Conservation (phyloP, 1,140 invertebrate genomes). For the Propsilocerus akamusi region DNA sequence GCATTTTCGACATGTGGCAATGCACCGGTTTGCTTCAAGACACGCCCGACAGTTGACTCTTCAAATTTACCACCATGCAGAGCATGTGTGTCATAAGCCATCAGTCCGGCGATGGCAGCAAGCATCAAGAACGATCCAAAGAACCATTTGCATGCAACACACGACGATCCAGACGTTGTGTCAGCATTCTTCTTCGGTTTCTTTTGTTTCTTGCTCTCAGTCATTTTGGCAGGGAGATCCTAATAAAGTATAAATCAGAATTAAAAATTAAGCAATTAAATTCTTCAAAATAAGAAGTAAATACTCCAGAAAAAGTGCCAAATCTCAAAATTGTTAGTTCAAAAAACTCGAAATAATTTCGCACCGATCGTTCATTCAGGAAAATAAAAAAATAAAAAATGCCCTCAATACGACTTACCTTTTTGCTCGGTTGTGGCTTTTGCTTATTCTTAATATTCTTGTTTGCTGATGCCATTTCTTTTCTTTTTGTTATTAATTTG, state of each 20-base stretch:
- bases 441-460: not conserved
- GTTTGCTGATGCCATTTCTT: conserved; percentile 9
- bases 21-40: conserved; percentile 37
- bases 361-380: too few species aligned
- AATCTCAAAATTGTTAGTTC: not conserved
- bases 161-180: conserved; percentile 15
- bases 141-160: conserved; percentile 31
- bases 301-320: not conserved
- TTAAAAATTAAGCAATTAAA: not conserved
- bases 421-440: not conserved
- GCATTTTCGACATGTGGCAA: conserved; percentile 35
- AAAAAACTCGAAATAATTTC: not conserved
- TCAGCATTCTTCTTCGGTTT: not conserved
- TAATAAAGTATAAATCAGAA: not conserved
- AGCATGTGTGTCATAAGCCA: conserved; percentile 18
- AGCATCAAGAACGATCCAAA: conserved; percentile 31
- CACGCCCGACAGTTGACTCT: conserved; percentile 26
- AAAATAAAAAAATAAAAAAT: too few species aligned
- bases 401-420: not conserved
- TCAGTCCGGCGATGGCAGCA: conserved; percentile 25
- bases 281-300: not conserved
- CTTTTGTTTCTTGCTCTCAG: not conserved
- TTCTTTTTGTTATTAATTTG: conserved; percentile 91
- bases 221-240: not conserved
- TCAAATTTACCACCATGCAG: conserved; percentile 15